A percentile compares a stretch with the other conserved stretches of the same genome.
These are phyloP conservation scores for Drosophila aldrichi DNA, from an alignment of 2,888 invertebrate species.

Conservation along the genomic window DNA sequence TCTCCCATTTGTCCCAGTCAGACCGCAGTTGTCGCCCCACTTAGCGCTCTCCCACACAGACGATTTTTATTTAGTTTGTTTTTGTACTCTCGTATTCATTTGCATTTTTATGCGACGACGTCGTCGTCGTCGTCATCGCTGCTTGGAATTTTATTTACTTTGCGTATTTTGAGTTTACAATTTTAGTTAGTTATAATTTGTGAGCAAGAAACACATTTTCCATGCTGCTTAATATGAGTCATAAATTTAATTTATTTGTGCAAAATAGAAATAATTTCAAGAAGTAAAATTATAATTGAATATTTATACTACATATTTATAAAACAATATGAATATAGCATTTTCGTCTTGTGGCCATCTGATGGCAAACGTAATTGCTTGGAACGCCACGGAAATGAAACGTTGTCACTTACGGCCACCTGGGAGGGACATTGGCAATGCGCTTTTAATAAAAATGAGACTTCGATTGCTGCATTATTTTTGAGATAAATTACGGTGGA, in stretches of 20 bases:
- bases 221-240: neutral
- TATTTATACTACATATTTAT: neutral
- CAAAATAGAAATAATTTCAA: slow-evolving; percentile 6
- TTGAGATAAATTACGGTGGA: neutral
- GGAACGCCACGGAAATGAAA: slow-evolving; percentile 21
- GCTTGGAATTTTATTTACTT: slow-evolving; percentile 52
- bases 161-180: slow-evolving; percentile 40
- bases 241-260: no score
- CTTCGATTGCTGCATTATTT: neutral
- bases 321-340: neutral
- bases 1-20: slow-evolving; percentile 49
- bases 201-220: slow-evolving; percentile 38
- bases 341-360: neutral
- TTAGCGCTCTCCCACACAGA: slow-evolving; percentile 53
- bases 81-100: slow-evolving; percentile 49
- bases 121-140: slow-evolving; percentile 22
- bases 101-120: slow-evolving; percentile 65
- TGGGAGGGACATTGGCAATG: no score
- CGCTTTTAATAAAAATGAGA: neutral
- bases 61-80: slow-evolving; percentile 14
- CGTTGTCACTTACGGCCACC: neutral
- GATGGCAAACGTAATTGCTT: neutral
- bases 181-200: slow-evolving; percentile 26
- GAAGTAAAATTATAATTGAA: neutral
- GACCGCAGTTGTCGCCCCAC: slow-evolving; percentile 53